These are phyloP conservation scores for Ramphastos sulfuratus DNA, from an alignment of 2,113 vertebrate species.

Conservation along the genomic window DNA sequence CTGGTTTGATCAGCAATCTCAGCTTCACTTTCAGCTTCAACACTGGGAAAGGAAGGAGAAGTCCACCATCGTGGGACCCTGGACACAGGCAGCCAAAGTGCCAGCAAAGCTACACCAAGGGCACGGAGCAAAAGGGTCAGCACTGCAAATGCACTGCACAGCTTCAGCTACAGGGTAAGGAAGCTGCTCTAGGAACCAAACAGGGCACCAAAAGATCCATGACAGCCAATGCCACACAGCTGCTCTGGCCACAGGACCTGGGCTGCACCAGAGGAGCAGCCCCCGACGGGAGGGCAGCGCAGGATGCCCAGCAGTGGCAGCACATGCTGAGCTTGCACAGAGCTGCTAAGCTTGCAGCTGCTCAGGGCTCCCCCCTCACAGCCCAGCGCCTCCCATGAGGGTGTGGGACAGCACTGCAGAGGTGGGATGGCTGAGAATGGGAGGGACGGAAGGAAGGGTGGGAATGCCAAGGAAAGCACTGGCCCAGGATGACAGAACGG, in stretches of 20 bases:
- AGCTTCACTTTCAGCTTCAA: slow-evolving; percentile 26
- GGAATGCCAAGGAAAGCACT: not conserved
- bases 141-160: slow-evolving; percentile 32
- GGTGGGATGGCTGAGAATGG: not conserved
- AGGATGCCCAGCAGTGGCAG: not conserved
- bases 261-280: not conserved
- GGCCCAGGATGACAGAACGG: not conserved
- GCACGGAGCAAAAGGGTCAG: not conserved
- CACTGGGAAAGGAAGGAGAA: not conserved
- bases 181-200: not conserved
- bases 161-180: not conserved
- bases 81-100: slow-evolving; percentile 18
- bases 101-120: slow-evolving; percentile 38
- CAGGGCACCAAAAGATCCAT: not conserved
- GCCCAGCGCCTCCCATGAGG: fast-evolving
- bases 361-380: not conserved
- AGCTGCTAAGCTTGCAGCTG: not conserved
- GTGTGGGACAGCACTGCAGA: not conserved
- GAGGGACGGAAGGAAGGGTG: not conserved
- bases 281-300: not conserved
- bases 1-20: not conserved
- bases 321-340: not conserved
- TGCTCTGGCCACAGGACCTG: not conserved
- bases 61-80: not conserved
- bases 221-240: not conserved